Conservation (phyloP, 1,140 invertebrate species). For the Drosophila kohkoa region DNA sequence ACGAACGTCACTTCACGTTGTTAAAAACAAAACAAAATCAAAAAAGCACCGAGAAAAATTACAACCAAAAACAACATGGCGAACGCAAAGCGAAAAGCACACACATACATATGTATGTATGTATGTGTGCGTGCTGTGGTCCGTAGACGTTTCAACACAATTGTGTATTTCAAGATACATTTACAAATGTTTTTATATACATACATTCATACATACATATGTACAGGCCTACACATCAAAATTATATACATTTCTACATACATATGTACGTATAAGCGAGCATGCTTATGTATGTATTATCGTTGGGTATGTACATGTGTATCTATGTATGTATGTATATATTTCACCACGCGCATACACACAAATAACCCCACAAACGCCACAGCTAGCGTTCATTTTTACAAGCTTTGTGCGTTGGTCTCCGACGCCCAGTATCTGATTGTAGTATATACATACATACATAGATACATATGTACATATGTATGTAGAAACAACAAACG, state of each 20-base stretch:
- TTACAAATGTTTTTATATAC: too few relatives aligned
- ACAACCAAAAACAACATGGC: conserved; percentile 35
- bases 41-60: conserved; percentile 23
- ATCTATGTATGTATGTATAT: not conserved
- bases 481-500: not conserved
- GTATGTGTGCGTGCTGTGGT: conserved; percentile 34
- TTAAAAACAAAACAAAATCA: conserved; percentile 34
- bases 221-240: not conserved
- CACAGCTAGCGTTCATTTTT: conserved; percentile 45
- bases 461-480: conserved; percentile 1
- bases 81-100: conserved; percentile 11
- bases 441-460: conserved; percentile 2
- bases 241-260: conserved; percentile 42
- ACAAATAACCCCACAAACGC: conserved; percentile 7
- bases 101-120: not conserved
- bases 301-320: conserved; percentile 19
- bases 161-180: conserved; percentile 3
- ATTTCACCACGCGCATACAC: conserved; percentile 50
- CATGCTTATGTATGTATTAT: conserved; percentile 4
- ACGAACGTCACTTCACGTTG: conserved; percentile 49
- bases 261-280: conserved; percentile 7
- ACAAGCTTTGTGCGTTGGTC: conserved; percentile 74
- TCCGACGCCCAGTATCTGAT: conserved; percentile 31
- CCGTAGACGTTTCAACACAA: conserved; percentile 44
- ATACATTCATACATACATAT: conserved; percentile 48